Evolutionary conservation across 2,888 invertebrate genomes (phyloP), one percentile per base, ranked within the genome.

Genomic region (Oscheius sp.): DNA sequence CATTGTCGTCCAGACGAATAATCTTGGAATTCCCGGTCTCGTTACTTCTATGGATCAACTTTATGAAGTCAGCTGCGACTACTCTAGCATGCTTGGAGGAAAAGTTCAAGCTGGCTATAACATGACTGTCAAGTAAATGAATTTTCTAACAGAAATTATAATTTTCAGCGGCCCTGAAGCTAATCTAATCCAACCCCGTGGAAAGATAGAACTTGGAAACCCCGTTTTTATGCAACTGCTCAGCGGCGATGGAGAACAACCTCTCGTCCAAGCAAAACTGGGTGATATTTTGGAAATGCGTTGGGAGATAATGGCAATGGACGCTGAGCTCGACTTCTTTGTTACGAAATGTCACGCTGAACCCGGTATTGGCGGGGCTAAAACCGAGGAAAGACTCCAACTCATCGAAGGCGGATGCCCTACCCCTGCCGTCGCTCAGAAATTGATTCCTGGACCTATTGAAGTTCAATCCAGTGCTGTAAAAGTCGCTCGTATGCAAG

Each of bases 271-370:
- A 70, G 86, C 86, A 22, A 84, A 85, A 59, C 79, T 86, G 47
- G 86, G 86, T 59, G 86, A 86, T 59, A 84, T 85, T 67, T 79
- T 86, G 49, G 84, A 85, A 68, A 78, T 86, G 56, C 77, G 81
- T 41, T 86, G 85, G 85, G 86, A 86, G 71, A 83, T 86, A 63
- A 84, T 86, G 85, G 86, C 86, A 12, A 82, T 86, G 82, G 86
- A 85, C 64, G 84, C 84, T 59, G 82, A 83, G 70, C 74, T 86
- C 57, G 86, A 86, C 74, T 86, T 86, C 81, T 83, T 86, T 66
- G 86, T 86, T 50, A 75, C 76, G 67, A 81, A 84, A 61, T 86
- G 86, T 62, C 70, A 72, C 67, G 86, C 86, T 41, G 85, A 86
- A 54, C 82, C 85, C 45, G 85, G 80, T 61, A 71, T 65, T 28